Percentiles rank a stretch among this genome's conserved stretches.
Evolutionary conservation across 2,797 vertebrate species (phyloP).

Genomic region (Molossus molossus): DNA sequence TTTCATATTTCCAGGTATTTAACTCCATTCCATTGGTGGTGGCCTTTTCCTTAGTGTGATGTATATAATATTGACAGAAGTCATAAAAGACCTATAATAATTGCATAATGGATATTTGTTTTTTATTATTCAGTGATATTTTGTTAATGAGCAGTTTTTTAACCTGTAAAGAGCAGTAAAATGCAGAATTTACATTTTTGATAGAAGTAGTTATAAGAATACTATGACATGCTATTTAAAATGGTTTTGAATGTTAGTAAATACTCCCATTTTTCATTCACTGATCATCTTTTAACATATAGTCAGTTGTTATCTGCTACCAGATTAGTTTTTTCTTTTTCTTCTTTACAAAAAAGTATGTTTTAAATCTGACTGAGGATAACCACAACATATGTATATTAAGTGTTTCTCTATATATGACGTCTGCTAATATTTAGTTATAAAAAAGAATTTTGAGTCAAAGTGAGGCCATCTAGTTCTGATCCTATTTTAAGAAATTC

Average conservation of each 20-base stretch:
- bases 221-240: constrained; percentile 59
- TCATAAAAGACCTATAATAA: constrained; percentile 49
- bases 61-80: constrained; percentile 63
- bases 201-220: constrained; percentile 55
- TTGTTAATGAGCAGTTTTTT: constrained; percentile 64
- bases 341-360: constrained; percentile 74
- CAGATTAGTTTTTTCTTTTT: constrained; percentile 90
- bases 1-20: constrained; percentile 24
- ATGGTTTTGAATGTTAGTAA: constrained; percentile 63
- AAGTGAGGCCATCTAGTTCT: constrained; percentile 59
- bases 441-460: constrained; percentile 78
- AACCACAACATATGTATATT: constrained; percentile 70
- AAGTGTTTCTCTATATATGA: constrained; percentile 47
- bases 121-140: constrained; percentile 65
- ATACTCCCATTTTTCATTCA: constrained; percentile 68
- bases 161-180: constrained; percentile 65
- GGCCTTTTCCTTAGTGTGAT: constrained; percentile 56
- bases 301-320: constrained; percentile 88
- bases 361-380: constrained; percentile 73
- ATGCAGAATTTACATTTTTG: constrained; percentile 75
- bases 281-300: constrained; percentile 86
- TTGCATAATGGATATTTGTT: constrained; percentile 38
- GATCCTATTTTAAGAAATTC: constrained; percentile 47
- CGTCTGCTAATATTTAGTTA: constrained; percentile 66
- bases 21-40: background rate